Percentiles rank a stretch among this genome's conserved stretches.
Evolutionary conservation across 2,888 invertebrate species (phyloP).

Genomic region (Autographa gamma): DNA sequence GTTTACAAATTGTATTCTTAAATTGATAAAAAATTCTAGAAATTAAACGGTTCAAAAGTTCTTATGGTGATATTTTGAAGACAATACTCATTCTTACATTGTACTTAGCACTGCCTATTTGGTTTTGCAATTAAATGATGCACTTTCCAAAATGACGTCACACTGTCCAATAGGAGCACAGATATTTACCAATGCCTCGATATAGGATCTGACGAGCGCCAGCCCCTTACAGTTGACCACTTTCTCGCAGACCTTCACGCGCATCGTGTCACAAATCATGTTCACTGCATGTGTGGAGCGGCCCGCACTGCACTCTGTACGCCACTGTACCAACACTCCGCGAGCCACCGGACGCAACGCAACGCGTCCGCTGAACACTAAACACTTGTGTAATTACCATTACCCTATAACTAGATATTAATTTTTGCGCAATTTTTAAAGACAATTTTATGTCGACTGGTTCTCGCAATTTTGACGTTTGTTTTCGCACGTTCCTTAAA

Average conservation of each 20-base stretch:
- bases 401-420: constrained; percentile 49
- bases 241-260: constrained; percentile 82
- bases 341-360: constrained; percentile 56
- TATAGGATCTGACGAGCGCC: constrained; percentile 80
- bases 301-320: constrained; percentile 24
- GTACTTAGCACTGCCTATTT: too few relatives aligned
- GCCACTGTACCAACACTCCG: constrained; percentile 38
- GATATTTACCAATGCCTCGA: constrained; percentile 78
- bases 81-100: background rate
- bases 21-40: too few relatives aligned
- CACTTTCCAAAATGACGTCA: constrained; percentile 41
- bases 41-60: too few relatives aligned
- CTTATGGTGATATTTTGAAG: background rate
- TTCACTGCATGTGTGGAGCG: constrained; percentile 30
- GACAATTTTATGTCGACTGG: constrained; percentile 20
- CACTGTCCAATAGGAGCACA: constrained; percentile 10
- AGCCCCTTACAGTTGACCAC: constrained; percentile 81
- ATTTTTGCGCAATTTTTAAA: constrained; percentile 44
- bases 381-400: constrained; percentile 56
- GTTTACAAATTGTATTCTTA: too few relatives aligned
- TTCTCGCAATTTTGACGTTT: constrained; percentile 34
- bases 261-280: constrained; percentile 83
- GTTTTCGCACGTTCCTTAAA: constrained; percentile 41
- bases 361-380: constrained; percentile 54
- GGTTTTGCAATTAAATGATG: background rate